Conservation (phyloP, 2,888 invertebrate genomes). For the Lepidocyrtinus sp. region DNA sequence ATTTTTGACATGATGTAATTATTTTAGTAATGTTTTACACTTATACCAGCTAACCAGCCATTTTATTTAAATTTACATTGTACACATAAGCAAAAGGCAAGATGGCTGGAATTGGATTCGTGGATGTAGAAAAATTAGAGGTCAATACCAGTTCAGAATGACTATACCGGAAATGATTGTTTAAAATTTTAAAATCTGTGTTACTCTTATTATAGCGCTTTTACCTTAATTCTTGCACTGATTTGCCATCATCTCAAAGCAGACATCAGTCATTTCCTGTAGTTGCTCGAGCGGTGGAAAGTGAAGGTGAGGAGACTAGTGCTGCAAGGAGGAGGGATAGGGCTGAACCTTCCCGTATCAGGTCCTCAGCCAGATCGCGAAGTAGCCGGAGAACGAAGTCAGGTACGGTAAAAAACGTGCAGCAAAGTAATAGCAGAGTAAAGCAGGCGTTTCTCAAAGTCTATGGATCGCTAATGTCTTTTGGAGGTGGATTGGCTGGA, state of each 20-base stretch:
- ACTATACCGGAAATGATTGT: not conserved
- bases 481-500: not conserved
- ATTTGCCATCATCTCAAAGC: not conserved
- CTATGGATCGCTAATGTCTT: conserved; percentile 10
- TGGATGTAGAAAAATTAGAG: conserved; percentile 38
- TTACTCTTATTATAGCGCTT: conserved; percentile 26
- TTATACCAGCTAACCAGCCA: not conserved
- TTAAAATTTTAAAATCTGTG: not conserved
- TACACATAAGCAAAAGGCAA: not conserved
- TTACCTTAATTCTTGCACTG: conserved; percentile 38
- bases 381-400: too few relatives aligned
- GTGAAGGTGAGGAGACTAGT: too few relatives aligned
- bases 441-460: conserved; percentile 21
- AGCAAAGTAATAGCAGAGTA: conserved; percentile 8
- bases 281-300: not conserved
- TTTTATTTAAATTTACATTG: not conserved
- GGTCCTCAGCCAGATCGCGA: too few relatives aligned
- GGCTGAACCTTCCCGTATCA: too few relatives aligned
- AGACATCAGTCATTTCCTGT: conserved; percentile 8
- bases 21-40: too few relatives aligned
- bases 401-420: too few relatives aligned
- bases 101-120: not conserved
- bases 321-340: too few relatives aligned
- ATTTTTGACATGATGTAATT: too few relatives aligned
- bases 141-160: not conserved